Base-by-base conservation (phyloP, 2,888 invertebrate species). In the Schrankia costaestrigalis region DNA sequence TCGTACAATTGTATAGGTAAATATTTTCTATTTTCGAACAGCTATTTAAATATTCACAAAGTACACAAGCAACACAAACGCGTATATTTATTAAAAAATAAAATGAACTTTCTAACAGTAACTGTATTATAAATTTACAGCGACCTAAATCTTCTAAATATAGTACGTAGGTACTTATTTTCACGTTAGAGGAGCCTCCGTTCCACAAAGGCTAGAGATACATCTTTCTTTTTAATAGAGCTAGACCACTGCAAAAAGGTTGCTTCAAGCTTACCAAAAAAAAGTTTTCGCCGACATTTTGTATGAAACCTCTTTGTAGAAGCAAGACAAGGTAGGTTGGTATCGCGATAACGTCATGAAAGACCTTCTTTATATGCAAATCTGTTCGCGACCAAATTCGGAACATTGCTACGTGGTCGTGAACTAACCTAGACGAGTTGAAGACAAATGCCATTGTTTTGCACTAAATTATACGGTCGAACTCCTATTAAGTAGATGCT, bases 301-400 rank as follows among this genome's bases (percentile, higher is more conserved):
- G 50, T 56, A 37, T 43, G 46, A 51, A 56, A 56, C 58, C 63
- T 67, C 69, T 73, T 70, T 66, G 59, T 53, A 42, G 50, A 49
- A 51, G 49, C 44, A 46, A 40, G 59, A 55, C 62, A 60, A 55
- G 59, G 34, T 33, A 41, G 44, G 36, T 30, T 40, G 38, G 48
- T 56, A 39, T 46, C 49, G 58, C 59, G 70, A 71, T 74, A 73
- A 67, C 67, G 68, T 60, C 56, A 37, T 56, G 61, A 62, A 63
- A 61, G 47, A 51, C 61, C 52, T 61, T 58, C 56, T 76, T 66
- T 66, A 76, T 72, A 76, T 75, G 69, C 69, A 75, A 75, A 77
- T 73, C 64, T 63, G 53, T 63, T 50, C 56, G 45, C 57, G 48
- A 61, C 53, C 55, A 57, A 64, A 61, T 65, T 62, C 49, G 35